Percentiles rank a stretch among this genome's conserved stretches.
Evolutionary conservation across 2,797 vertebrate genomes (phyloP).

Genomic region (Monodelphis domestica): DNA sequence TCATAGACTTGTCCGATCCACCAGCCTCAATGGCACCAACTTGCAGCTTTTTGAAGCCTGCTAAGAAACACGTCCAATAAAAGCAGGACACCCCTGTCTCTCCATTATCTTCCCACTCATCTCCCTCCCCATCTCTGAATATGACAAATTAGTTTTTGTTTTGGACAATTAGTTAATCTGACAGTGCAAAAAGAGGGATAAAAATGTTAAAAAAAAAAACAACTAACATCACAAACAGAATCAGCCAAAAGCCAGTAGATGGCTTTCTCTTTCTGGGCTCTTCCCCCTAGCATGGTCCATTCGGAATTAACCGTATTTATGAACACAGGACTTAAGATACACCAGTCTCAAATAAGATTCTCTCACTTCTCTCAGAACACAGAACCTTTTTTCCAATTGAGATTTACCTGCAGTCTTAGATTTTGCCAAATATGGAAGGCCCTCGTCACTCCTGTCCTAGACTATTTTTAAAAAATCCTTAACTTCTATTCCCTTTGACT

Average conservation of each 20-base stretch:
- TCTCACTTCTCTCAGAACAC: background rate
- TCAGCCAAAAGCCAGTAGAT: background rate
- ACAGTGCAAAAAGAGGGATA: slow-evolving; percentile 29
- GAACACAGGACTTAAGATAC: background rate
- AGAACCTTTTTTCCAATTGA: slow-evolving; percentile 19
- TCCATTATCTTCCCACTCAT: background rate
- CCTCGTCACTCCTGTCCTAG: too few species aligned
- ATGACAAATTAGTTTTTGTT: slow-evolving; percentile 75
- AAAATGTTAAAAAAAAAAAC: slow-evolving; percentile 20
- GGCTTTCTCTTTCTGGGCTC: slow-evolving; percentile 3
- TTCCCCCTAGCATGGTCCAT: background rate
- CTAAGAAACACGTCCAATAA: slow-evolving; percentile 66
- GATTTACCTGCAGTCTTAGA: slow-evolving; percentile 2
- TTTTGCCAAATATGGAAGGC: slow-evolving; percentile 74
- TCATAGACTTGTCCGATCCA: background rate
- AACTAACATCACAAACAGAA: slow-evolving; percentile 16
- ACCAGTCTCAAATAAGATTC: background rate
- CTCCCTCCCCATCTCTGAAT: slow-evolving; percentile 70
- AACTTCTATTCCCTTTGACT: background rate
- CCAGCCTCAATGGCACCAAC: slow-evolving; percentile 73
- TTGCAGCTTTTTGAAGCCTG: slow-evolving; percentile 77
- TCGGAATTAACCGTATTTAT: background rate
- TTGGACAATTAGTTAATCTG: slow-evolving; percentile 64
- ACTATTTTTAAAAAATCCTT: too few species aligned
- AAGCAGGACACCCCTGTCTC: slow-evolving; percentile 68